These are phyloP conservation scores for Hirtodrosophila cameraria DNA, from an alignment of 2,888 invertebrate species.

Conservation along the genomic window DNA sequence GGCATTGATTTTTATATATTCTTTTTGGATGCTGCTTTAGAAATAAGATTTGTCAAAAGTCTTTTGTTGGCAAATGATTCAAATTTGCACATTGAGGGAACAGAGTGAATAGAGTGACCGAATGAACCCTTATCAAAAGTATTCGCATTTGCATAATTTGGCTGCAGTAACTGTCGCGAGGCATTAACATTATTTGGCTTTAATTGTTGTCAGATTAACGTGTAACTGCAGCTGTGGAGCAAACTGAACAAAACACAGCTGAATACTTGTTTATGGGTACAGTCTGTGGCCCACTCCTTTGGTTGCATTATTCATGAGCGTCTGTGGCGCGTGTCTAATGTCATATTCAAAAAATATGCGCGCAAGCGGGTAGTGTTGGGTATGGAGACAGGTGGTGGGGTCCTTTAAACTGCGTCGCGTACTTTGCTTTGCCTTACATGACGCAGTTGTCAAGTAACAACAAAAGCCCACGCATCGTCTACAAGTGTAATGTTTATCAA, in stretches of 20 bases:
- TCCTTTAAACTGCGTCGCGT: constrained; percentile 43
- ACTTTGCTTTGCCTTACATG: constrained; percentile 33
- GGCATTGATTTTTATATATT: not conserved
- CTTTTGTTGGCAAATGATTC: constrained; percentile 24
- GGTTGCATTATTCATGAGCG: constrained; percentile 72
- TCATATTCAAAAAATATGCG: constrained; percentile 20
- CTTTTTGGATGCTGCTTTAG: not conserved
- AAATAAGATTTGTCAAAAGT: not conserved
- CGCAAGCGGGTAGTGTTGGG: constrained; percentile 4
- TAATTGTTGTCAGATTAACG: constrained; percentile 53
- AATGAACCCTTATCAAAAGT: constrained; percentile 47
- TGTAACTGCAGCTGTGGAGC: constrained; percentile 10
- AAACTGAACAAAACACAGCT: constrained; percentile 12
- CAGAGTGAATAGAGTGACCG: constrained; percentile 12
- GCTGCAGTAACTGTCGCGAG: constrained; percentile 56
- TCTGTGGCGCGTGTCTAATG: constrained; percentile 57
- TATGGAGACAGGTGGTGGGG: not conserved
- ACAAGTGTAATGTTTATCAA: constrained; percentile 54
- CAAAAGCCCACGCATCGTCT: constrained; percentile 51
- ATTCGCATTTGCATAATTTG: constrained; percentile 61
- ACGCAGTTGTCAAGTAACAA: constrained; percentile 44
- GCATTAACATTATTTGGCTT: constrained; percentile 60
- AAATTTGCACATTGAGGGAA: constrained; percentile 17
- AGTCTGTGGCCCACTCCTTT: constrained; percentile 11
- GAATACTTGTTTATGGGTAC: constrained; percentile 57